Conservation (phyloP, 2,888 invertebrate genomes). For the Rhodophaea formosa region DNA sequence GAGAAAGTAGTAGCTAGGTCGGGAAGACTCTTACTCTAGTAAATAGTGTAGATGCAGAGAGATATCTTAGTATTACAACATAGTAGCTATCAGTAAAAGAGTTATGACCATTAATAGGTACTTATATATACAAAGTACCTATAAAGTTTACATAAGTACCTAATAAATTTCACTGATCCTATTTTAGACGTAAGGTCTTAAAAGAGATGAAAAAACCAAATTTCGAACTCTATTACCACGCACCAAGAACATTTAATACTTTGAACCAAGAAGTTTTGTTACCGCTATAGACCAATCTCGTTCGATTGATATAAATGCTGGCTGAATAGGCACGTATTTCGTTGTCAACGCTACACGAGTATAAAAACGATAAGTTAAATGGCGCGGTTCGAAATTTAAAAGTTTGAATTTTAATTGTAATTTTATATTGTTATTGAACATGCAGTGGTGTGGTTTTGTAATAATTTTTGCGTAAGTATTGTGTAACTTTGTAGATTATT, state of each 20-base stretch:
- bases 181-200: neutral
- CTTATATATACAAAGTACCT: no score
- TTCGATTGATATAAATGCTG: neutral
- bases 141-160: no score
- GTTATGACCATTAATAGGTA: no score
- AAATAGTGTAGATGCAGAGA: no score
- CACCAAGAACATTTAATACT: neutral
- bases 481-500: neutral
- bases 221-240: neutral
- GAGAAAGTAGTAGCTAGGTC: no score
- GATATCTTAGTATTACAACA: no score
- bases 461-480: neutral
- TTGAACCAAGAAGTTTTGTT: neutral
- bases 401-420: neutral
- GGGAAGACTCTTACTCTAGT: no score
- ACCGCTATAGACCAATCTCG: neutral
- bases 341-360: neutral
- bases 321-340: conserved; percentile 2
- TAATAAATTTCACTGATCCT: no score
- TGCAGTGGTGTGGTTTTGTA: neutral
- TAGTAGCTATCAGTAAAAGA: no score
- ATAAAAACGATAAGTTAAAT: neutral
- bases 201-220: neutral
- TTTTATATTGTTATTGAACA: neutral
- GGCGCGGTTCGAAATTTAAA: neutral